Evolutionary conservation across 2,797 vertebrate genomes (phyloP).

Genomic region (Pseudomugil tenellus): DNA sequence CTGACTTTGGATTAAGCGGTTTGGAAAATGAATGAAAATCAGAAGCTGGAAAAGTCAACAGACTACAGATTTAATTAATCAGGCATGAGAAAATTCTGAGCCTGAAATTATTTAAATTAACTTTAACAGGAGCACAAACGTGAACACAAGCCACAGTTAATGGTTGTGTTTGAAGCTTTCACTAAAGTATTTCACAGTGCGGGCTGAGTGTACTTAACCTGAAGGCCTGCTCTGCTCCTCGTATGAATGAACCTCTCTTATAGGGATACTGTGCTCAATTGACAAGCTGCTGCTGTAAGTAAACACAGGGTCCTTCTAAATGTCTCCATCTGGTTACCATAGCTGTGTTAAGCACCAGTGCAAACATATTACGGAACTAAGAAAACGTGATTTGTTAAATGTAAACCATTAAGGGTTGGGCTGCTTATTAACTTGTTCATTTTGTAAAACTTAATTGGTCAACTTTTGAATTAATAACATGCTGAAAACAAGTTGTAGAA

Average conservation of each 20-base stretch:
- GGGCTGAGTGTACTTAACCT: slow-evolving; percentile 70
- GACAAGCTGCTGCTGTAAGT: slow-evolving; percentile 90
- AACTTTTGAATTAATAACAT: background rate
- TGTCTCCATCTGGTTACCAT: slow-evolving; percentile 89
- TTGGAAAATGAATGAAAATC: slow-evolving; percentile 3
- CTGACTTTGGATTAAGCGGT: too few relatives aligned
- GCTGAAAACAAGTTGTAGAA: slow-evolving; percentile 3
- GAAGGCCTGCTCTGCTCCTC: slow-evolving; percentile 61
- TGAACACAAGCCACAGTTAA: slow-evolving; percentile 54
- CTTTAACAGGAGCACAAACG: slow-evolving; percentile 14
- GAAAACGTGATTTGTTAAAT: slow-evolving; percentile 77
- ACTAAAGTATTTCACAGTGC: slow-evolving; percentile 60
- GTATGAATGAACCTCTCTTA: slow-evolving; percentile 91
- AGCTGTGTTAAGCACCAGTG: slow-evolving; percentile 83
- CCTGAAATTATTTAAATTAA: background rate
- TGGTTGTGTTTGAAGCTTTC: slow-evolving; percentile 27
- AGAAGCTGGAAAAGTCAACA: background rate
- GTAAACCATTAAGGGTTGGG: slow-evolving; percentile 20
- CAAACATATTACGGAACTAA: slow-evolving; percentile 85
- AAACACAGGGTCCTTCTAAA: slow-evolving; percentile 86
- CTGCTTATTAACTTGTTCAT: slow-evolving; percentile 31
- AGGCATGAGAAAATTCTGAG: slow-evolving; percentile 6
- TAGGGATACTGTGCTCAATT: slow-evolving; percentile 88
- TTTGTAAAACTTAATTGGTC: slow-evolving; percentile 45
- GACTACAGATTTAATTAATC: slow-evolving; percentile 9